Base-by-base conservation (phyloP, 2,888 invertebrate species). In the Drosophila melanosoma region DNA sequence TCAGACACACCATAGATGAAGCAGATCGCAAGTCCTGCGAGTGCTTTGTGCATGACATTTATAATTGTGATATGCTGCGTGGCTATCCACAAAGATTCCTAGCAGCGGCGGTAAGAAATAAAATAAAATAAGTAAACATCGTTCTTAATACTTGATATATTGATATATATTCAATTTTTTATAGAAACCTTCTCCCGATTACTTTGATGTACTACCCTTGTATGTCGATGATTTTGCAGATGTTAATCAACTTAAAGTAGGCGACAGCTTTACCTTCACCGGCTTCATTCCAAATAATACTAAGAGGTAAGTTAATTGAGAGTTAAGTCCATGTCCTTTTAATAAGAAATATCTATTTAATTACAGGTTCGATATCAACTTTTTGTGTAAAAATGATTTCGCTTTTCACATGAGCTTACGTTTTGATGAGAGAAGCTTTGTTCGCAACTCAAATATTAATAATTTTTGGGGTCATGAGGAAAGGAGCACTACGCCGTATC, bases 381-480 rank as follows among this genome's bases (percentile, higher is more conserved):
- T 77, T 32, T 10, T 26, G 8, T 33, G n/a, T 4, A 40, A 20
- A 1, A 40, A 4, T 2, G 78, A 75, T 48, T 4, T 36, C 26
- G 53, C 73, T 11, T n/a, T 77, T n/a, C 78, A 77, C 15, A 35
- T 75, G 86, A 97, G 96, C 3, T 10, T 49, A 1, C 45, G 54
- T 5, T 58, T 75, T 1, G 17, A 32, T 0, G 17, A 58, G 15
- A 66, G 58, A 15, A 33, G 23, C 15, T 17, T 77, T 12, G 0
- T 77, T 12, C 66, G 56, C 15, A 72, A 69, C 6, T 52, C 54
- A 5, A 38, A 45, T 38, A 85, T 94, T 7, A 94, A 94, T 71
- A n/a, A 11, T 17, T 93, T 93, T 65, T 35, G 97, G 97, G 96
- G 96, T 0, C 85, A 90, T 0, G 97, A 97, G 89, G 97, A 97